Conservation (phyloP, 2,113 vertebrate genomes). For the Rafetus swinhoei region DNA sequence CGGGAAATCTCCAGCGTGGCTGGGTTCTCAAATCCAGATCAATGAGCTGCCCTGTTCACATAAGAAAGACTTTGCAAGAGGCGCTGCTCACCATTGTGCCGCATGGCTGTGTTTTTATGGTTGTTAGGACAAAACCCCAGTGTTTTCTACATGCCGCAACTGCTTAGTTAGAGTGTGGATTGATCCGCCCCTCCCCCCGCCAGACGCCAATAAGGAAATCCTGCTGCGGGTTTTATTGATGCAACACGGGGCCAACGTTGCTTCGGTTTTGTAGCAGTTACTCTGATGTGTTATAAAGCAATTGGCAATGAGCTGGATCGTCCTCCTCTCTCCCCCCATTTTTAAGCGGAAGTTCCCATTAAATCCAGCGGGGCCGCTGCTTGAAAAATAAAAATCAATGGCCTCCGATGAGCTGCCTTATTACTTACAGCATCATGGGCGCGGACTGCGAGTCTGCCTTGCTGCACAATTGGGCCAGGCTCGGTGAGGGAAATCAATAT, state of each 20-base stretch:
- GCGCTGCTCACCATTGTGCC: fast-evolving
- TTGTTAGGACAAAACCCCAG: background rate
- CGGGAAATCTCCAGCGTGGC: background rate
- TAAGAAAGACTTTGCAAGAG: background rate
- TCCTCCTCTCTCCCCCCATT: background rate
- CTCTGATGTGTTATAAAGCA: background rate
- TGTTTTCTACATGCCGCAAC: background rate
- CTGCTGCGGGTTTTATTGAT: background rate
- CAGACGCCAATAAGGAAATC: background rate
- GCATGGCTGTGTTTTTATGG: fast-evolving
- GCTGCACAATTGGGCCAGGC: background rate
- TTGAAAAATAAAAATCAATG: background rate
- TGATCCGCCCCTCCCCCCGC: background rate
- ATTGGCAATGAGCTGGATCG: background rate
- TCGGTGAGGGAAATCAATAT: background rate
- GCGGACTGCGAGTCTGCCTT: background rate
- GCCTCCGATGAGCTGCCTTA: background rate
- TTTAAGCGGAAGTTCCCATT: background rate
- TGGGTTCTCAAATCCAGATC: background rate
- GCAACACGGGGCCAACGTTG: background rate
- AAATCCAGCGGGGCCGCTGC: background rate
- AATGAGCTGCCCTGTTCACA: fast-evolving
- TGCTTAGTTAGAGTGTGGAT: background rate
- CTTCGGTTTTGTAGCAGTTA: fast-evolving
- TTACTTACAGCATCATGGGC: background rate